A percentile compares a stretch with the other conserved stretches of the same genome.
Evolutionary conservation across 1,140 invertebrate genomes (phyloP).

Genomic region (Littorina saxatilis): DNA sequence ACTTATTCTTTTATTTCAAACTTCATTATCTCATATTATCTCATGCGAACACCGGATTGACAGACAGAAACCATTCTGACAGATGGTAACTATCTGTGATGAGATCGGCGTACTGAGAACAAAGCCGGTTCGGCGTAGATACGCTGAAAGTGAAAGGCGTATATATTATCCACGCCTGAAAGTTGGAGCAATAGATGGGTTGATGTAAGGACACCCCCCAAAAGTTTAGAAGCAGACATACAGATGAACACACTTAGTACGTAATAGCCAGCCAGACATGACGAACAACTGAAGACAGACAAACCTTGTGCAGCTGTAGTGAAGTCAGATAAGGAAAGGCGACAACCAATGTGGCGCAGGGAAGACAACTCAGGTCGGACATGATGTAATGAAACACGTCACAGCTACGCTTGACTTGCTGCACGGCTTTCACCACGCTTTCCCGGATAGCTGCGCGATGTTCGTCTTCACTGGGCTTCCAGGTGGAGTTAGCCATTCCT

Average conservation of each 20-base stretch:
- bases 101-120: too few species aligned
- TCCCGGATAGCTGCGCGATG: not conserved
- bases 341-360: conserved; percentile 17
- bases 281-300: not conserved
- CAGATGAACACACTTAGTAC: not conserved
- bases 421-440: not conserved
- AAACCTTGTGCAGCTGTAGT: not conserved
- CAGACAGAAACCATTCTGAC: too few species aligned
- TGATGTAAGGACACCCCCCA: too few species aligned
- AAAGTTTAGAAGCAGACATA: not conserved
- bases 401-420: conserved; percentile 12
- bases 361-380: conserved; percentile 4
- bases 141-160: too few species aligned
- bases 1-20: too few species aligned
- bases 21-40: too few species aligned
- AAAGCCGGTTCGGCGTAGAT: too few species aligned
- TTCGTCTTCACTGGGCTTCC: not conserved
- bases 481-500: too few species aligned
- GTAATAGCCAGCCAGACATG: not conserved
- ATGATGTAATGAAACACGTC: conserved; percentile 30
- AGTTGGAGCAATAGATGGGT: too few species aligned
- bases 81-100: too few species aligned
- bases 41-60: too few species aligned
- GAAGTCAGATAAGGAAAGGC: conserved; percentile 14
- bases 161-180: too few species aligned